Conservation (phyloP, 1,140 invertebrate species). For the Nomia melanderi region DNA sequence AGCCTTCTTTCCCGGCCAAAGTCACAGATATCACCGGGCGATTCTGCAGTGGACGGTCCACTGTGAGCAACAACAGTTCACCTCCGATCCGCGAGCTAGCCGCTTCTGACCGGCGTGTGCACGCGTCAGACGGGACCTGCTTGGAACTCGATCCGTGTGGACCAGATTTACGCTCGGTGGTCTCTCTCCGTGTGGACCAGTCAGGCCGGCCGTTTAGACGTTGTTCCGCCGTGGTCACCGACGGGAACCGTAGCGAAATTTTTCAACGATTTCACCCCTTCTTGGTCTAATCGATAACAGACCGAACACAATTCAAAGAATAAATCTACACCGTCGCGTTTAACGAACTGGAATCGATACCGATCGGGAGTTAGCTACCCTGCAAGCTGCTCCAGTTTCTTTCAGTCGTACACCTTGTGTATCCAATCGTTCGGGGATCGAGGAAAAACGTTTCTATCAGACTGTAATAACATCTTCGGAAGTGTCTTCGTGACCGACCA, state of each 20-base stretch:
- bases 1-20: slow-evolving; percentile 72
- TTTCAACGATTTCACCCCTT: neutral
- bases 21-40: slow-evolving; percentile 72
- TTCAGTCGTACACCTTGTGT: neutral
- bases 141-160: slow-evolving; percentile 17
- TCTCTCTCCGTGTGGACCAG: slow-evolving; percentile 23
- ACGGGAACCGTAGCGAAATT: neutral
- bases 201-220: slow-evolving; percentile 5
- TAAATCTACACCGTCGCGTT: neutral
- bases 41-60: slow-evolving; percentile 59
- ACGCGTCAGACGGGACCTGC: slow-evolving; percentile 39
- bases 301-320: neutral
- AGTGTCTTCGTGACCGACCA: too few relatives aligned
- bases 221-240: too few relatives aligned
- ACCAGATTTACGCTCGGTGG: slow-evolving; percentile 32
- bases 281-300: neutral
- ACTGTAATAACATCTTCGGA: too few relatives aligned
- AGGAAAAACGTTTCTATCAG: neutral
- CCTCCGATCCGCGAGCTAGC: slow-evolving; percentile 68
- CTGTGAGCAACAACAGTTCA: slow-evolving; percentile 63
- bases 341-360: neutral
- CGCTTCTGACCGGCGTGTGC: slow-evolving; percentile 47
- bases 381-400: neutral
- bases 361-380: neutral
- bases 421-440: neutral